Conservation (phyloP, 2,797 vertebrate species). For the Dromococcyx pavoninus region DNA sequence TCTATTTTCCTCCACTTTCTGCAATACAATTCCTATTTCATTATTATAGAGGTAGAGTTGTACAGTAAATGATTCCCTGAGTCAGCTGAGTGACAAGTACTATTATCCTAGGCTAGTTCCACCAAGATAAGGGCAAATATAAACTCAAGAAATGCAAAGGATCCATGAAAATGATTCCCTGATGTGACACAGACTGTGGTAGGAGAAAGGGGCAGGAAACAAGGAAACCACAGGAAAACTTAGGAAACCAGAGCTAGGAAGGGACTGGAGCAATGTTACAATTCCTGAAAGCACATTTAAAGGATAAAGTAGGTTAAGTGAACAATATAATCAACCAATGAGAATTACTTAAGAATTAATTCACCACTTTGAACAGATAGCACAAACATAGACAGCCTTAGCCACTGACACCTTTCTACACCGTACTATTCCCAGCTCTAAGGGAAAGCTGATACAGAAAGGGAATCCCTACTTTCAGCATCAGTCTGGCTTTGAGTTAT, state of each 20-base stretch:
- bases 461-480: not conserved
- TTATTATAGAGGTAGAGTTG: not conserved
- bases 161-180: not conserved
- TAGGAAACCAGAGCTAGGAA: not conserved
- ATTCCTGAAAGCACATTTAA: not conserved
- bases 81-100: not conserved
- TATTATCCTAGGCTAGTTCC: not conserved
- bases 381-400: not conserved
- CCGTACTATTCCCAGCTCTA: not conserved
- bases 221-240: not conserved
- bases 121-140: not conserved
- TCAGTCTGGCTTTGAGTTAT: not conserved
- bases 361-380: not conserved
- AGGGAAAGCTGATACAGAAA: not conserved
- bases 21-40: not conserved
- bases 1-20: not conserved
- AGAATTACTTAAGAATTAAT: not conserved
- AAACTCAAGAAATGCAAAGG: not conserved
- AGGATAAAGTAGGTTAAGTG: not conserved
- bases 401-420: not conserved
- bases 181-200: not conserved
- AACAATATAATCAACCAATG: not conserved
- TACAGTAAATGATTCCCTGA: not conserved
- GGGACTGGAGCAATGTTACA: not conserved
- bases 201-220: not conserved